These are phyloP conservation scores for Dicaeum eximium DNA, from an alignment of 2,113 vertebrate genomes.

Conservation along the genomic window DNA sequence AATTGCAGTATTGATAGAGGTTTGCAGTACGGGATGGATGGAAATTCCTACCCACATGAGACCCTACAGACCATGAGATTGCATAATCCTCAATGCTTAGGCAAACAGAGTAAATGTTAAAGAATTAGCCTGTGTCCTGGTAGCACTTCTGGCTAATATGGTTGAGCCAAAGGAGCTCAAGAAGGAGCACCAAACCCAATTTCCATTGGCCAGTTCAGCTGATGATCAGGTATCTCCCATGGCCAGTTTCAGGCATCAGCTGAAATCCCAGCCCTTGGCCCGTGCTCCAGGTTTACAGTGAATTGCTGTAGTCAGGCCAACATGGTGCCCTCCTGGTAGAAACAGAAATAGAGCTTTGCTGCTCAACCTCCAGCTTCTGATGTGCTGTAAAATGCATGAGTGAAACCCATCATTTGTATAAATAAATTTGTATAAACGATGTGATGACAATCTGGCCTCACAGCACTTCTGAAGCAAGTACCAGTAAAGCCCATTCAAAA, in stretches of 20 bases:
- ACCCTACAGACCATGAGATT: neutral
- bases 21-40: neutral
- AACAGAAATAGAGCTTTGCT: neutral
- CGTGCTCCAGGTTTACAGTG: neutral
- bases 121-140: neutral
- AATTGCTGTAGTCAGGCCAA: neutral
- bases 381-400: neutral
- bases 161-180: neutral
- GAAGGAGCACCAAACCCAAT: neutral
- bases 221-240: neutral
- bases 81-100: neutral
- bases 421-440: neutral
- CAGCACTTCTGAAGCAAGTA: neutral
- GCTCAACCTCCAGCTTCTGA: neutral
- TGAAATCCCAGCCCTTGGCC: neutral
- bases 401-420: neutral
- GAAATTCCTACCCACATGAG: neutral
- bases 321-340: neutral
- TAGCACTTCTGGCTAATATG: neutral
- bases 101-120: neutral
- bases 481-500: neutral
- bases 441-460: neutral
- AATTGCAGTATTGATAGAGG: neutral
- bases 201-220: accelerated
- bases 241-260: neutral